A percentile compares a stretch with the other conserved stretches of the same genome.
Conservation (phyloP, 1,140 invertebrate genomes). For the Mesaphorura yosii region DNA sequence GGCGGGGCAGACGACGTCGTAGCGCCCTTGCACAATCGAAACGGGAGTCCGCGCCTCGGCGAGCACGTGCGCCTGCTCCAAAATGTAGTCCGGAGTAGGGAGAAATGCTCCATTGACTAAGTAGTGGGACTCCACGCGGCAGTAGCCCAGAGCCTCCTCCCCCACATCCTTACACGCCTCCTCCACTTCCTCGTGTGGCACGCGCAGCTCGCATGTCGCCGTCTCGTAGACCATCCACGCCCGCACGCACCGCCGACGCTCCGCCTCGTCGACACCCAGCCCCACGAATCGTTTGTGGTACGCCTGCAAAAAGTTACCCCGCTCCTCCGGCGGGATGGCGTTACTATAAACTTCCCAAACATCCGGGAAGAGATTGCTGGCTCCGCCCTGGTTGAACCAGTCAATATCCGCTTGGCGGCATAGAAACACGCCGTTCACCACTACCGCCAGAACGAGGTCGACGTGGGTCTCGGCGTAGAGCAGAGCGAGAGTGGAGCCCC, state of each 20-base stretch:
- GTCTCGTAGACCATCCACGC: constrained; percentile 38
- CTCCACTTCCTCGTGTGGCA: constrained; percentile 30
- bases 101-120: constrained; percentile 6
- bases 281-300: constrained; percentile 36
- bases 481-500: constrained; percentile 37
- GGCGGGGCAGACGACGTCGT: constrained; percentile 9
- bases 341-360: constrained; percentile 35
- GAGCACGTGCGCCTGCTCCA: constrained; percentile 3
- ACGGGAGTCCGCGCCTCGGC: not conserved
- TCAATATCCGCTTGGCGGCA: constrained; percentile 35
- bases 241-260: constrained; percentile 31
- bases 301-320: constrained; percentile 34
- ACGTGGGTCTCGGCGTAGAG: constrained; percentile 36
- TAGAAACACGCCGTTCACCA: constrained; percentile 37
- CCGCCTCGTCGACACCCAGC: constrained; percentile 32
- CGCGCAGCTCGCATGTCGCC: constrained; percentile 34
- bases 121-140: constrained; percentile 35
- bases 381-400: constrained; percentile 39
- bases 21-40: constrained; percentile 7
- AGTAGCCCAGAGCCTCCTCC: constrained; percentile 36
- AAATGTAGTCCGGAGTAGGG: not conserved
- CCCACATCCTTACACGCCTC: constrained; percentile 29
- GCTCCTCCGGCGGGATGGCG: constrained; percentile 35
- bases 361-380: constrained; percentile 36
- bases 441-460: constrained; percentile 35